These are phyloP conservation scores for Megaceryle alcyon DNA, from an alignment of 2,797 vertebrate genomes.

Conservation along the genomic window DNA sequence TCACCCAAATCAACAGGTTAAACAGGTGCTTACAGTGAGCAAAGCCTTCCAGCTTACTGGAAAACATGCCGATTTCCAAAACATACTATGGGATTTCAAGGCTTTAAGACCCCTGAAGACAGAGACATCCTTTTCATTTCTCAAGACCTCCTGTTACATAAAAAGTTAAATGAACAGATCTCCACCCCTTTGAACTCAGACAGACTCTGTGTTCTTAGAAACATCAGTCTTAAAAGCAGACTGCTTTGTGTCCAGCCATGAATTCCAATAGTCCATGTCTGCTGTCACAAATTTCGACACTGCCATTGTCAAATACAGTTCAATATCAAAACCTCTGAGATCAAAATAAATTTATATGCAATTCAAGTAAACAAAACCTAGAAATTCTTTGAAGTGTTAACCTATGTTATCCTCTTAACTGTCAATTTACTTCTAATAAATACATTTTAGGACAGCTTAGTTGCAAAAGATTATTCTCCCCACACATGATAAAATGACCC, in stretches of 20 bases:
- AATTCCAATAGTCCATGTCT: background rate
- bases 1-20: conserved; percentile 21
- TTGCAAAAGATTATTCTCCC: background rate
- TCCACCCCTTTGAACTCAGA: background rate
- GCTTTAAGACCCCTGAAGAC: background rate
- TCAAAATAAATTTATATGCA: background rate
- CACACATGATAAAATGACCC: background rate
- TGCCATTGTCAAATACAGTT: background rate
- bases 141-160: background rate
- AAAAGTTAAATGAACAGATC: background rate
- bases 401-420: background rate
- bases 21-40: background rate
- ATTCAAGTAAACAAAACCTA: background rate
- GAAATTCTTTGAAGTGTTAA: background rate
- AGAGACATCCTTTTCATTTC: background rate
- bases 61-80: background rate
- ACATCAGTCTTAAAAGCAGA: background rate
- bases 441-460: background rate
- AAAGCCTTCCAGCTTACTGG: conserved; percentile 11
- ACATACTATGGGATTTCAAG: background rate
- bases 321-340: background rate
- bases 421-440: accelerated
- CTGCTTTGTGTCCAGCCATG: background rate
- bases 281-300: background rate
- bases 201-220: background rate